Evolutionary conservation across 1,140 invertebrate species (phyloP).

Genomic region (Belonocnema kinseyi): DNA sequence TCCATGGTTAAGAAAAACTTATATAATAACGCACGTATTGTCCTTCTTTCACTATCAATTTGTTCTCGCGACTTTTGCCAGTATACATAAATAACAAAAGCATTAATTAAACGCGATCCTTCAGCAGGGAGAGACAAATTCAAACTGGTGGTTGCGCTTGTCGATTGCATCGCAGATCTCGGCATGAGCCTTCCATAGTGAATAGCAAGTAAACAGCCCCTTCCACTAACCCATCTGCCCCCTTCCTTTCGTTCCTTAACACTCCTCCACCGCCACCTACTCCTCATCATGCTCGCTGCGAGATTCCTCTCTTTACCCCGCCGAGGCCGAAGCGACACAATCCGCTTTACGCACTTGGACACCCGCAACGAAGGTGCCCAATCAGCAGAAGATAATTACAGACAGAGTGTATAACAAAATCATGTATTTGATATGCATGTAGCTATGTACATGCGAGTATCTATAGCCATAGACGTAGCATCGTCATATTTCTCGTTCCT

Average conservation of each 20-base stretch:
- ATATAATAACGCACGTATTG: not conserved
- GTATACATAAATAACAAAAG: not conserved
- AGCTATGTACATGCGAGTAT: no score
- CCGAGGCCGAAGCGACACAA: not conserved
- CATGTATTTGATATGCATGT: not conserved
- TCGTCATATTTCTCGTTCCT: no score
- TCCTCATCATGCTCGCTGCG: constrained; percentile 9
- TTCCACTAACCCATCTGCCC: not conserved
- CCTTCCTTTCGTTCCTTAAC: constrained; percentile 5
- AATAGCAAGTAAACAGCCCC: constrained; percentile 26
- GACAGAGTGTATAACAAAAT: not conserved
- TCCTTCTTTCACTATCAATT: not conserved
- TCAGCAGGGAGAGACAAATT: not conserved
- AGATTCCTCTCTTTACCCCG: constrained; percentile 10
- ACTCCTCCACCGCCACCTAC: constrained; percentile 2
- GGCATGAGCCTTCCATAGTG: constrained; percentile 6
- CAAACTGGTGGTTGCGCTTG: constrained; percentile 23
- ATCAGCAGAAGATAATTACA: constrained; percentile 63
- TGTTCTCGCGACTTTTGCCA: not conserved
- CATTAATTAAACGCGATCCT: constrained; percentile 7
- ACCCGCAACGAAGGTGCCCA: constrained; percentile 57
- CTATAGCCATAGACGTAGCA: no score
- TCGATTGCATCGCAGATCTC: constrained; percentile 1
- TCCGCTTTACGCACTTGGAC: constrained; percentile 10
- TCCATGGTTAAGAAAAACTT: not conserved